phyloP scores from a whole-genome alignment of 1,140 invertebrate species.

The Atta cephalotes region DNA sequence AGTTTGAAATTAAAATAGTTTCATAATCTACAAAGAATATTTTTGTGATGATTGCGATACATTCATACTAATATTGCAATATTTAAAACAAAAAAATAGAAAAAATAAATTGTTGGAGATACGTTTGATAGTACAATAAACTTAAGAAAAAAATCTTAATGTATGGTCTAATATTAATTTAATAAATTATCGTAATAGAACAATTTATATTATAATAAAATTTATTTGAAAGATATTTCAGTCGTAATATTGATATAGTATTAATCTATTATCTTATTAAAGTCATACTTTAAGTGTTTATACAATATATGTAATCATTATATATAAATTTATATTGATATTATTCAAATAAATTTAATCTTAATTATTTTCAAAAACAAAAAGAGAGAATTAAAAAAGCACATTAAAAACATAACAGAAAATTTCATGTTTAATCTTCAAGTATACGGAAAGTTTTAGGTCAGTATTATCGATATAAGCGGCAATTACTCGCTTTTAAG shows the following conservation, averaged over 20 bases:
- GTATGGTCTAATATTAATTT: background rate
- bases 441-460: background rate
- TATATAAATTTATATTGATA: background rate
- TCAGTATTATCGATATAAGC: slow-evolving; percentile 49
- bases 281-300: slow-evolving; percentile 3
- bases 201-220: background rate
- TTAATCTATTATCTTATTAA: slow-evolving; percentile 2
- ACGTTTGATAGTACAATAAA: slow-evolving; percentile 3
- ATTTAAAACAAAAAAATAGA: background rate
- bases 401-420: background rate
- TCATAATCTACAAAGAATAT: background rate
- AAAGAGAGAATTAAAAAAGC: background rate
- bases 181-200: slow-evolving; percentile 3
- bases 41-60: background rate
- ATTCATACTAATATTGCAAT: slow-evolving; percentile 7
- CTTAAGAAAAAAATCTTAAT: slow-evolving; percentile 10
- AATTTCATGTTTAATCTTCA: background rate
- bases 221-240: background rate
- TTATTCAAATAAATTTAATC: background rate
- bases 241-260: background rate
- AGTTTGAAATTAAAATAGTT: slow-evolving; percentile 5
- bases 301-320: background rate
- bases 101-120: background rate
- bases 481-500: slow-evolving; percentile 34
- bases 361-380: background rate